These are phyloP conservation scores for Mesocentrotus franciscanus DNA, from an alignment of 53 echinoderm and acorn worm genomes.

Conservation along the genomic window DNA sequence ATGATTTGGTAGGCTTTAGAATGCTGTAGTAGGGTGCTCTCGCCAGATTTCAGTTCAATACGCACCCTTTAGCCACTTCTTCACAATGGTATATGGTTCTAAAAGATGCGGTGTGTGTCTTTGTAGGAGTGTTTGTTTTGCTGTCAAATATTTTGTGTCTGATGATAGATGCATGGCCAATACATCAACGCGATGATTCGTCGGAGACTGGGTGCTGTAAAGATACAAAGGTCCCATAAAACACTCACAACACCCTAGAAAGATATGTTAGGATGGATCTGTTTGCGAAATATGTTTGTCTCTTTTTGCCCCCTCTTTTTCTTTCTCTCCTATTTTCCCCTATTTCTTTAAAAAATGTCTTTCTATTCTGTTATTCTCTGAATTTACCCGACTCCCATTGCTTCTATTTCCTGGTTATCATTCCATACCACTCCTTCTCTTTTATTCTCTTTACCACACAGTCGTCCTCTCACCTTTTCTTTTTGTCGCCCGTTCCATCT, in stretches of 20 bases:
- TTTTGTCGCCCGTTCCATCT: too few species aligned
- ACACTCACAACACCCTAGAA: neutral
- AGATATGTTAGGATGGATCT: neutral
- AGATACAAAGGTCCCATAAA: neutral
- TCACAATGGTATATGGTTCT: neutral
- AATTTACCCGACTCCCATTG: neutral
- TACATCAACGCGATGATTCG: constrained; percentile 18
- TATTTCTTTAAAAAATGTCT: neutral
- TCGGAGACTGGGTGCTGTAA: neutral
- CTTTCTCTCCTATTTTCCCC: neutral
- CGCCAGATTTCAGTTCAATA: neutral
- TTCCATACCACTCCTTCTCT: too few species aligned
- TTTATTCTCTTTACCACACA: too few species aligned
- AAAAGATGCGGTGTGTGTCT: neutral
- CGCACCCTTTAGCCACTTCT: neutral
- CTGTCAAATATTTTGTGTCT: constrained; percentile 4
- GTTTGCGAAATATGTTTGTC: neutral
- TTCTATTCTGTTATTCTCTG: neutral
- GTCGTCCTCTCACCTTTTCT: too few species aligned
- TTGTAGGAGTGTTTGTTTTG: constrained; percentile 13
- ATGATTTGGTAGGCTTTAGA: neutral
- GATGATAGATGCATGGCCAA: constrained; percentile 1
- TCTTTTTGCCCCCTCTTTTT: neutral
- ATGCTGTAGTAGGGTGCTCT: neutral
- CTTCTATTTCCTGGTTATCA: neutral